A percentile compares a stretch with the other conserved stretches of the same genome.
Evolutionary conservation across 2,113 vertebrate genomes (phyloP).

Genomic region (Atractosteus spatula): DNA sequence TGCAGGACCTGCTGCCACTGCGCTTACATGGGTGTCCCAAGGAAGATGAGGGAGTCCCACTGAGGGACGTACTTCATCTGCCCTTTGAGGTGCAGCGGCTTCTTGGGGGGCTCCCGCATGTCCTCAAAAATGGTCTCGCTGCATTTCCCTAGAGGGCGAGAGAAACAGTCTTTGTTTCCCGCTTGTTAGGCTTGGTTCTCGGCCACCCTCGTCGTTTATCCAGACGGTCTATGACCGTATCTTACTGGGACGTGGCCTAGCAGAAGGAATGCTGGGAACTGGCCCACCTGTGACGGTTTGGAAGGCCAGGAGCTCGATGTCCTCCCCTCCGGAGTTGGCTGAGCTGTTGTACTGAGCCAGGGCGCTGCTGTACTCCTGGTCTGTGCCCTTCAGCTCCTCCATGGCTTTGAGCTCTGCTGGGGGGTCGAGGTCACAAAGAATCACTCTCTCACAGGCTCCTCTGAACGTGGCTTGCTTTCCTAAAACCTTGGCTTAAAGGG

Average conservation of each 20-base stretch:
- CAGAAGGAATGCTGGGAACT: background rate
- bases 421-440: background rate
- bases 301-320: slow-evolving; percentile 68
- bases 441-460: too few species aligned
- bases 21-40: slow-evolving; percentile 68
- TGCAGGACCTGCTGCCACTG: background rate
- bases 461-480: too few species aligned
- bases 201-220: too few species aligned
- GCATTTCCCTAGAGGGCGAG: slow-evolving; percentile 51
- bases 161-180: background rate
- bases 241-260: too few species aligned
- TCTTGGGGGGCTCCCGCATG: slow-evolving; percentile 64
- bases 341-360: slow-evolving; percentile 60
- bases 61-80: slow-evolving; percentile 72
- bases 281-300: slow-evolving; percentile 63
- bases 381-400: slow-evolving; percentile 55
- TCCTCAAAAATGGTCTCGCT: slow-evolving; percentile 71
- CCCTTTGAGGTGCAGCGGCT: slow-evolving; percentile 68
- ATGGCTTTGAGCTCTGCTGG: slow-evolving; percentile 45
- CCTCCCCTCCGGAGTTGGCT: slow-evolving; percentile 55
- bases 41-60: slow-evolving; percentile 72
- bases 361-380: slow-evolving; percentile 56
- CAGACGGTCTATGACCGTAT: too few species aligned
- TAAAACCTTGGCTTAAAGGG: too few species aligned
- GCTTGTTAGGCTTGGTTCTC: too few species aligned